phyloP scores from a whole-genome alignment of 1,140 invertebrate species.

The Mya arenaria region DNA sequence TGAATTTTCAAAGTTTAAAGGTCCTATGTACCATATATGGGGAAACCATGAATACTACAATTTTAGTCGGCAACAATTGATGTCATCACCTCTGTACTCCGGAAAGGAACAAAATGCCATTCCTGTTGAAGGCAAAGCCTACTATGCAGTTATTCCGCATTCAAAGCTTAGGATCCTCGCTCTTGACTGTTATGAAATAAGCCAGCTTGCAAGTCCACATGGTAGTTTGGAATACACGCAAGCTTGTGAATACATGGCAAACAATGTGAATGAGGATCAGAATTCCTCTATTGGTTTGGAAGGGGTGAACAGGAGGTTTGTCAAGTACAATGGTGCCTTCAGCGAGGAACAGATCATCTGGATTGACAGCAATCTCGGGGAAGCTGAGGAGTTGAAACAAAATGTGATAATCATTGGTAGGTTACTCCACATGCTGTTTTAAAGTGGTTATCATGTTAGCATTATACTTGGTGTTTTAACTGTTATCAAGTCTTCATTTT shows the following conservation, averaged over 20 bases:
- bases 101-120: slow-evolving; percentile 18
- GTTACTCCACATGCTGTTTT: too few relatives aligned
- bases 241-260: slow-evolving; percentile 55
- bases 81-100: slow-evolving; percentile 59
- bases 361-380: slow-evolving; percentile 72
- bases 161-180: slow-evolving; percentile 72
- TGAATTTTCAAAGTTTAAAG: slow-evolving; percentile 55
- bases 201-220: slow-evolving; percentile 71
- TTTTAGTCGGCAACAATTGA: slow-evolving; percentile 69
- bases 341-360: slow-evolving; percentile 75
- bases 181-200: slow-evolving; percentile 79
- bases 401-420: slow-evolving; percentile 71
- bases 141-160: slow-evolving; percentile 75
- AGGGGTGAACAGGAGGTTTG: slow-evolving; percentile 73
- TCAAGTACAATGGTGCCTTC: slow-evolving; percentile 79
- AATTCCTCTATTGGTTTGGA: slow-evolving; percentile 72
- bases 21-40: slow-evolving; percentile 77
- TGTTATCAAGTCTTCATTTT: too few relatives aligned
- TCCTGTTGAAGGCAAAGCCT: slow-evolving; percentile 51
- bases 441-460: too few relatives aligned
- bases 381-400: slow-evolving; percentile 66
- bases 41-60: slow-evolving; percentile 82
- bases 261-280: slow-evolving; percentile 74
- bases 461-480: too few relatives aligned
- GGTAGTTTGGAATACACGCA: slow-evolving; percentile 37